Base-by-base conservation (phyloP, 2,888 invertebrate genomes). In the Hydriomena furcata region DNA sequence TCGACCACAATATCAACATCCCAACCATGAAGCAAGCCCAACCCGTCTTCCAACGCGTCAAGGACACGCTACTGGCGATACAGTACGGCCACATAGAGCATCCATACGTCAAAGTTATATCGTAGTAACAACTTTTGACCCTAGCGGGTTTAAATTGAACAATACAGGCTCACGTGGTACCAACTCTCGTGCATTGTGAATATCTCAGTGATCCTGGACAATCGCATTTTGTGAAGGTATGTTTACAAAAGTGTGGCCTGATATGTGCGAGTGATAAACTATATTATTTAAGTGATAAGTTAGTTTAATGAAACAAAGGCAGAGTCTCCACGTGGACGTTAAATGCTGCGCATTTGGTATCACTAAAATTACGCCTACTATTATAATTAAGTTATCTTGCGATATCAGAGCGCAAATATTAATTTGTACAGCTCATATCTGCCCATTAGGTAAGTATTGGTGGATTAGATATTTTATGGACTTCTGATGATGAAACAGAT, bases 81-180 rank as follows among this genome's bases (percentile, higher is more conserved):
- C 98, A 98, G 75, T 97, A 97, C 76, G 97, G 98, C 3, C 93
- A 94, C 71, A 91, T 96, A 65, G 91, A 94, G 10, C 97, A 97
- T 76, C 95, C 96, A 0, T 97, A 95, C 95, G 93, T 95, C 32
- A 88, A 93, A 55, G 63, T 86, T 55, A 79, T 89, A 47, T 76
- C 84, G 60, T 88, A 87, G 81, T 80, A 65, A 41, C 44, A 10
- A 7, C n/a, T 5, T n/a, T 23, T 10, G 8, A 13, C 7, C 40
- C 44, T 5, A 5, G n/a, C 13, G 45, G 45, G 21, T 35, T 42
- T 6, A 11, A 20, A 12, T 28, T 24, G 10, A 17, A 32, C 31
- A 5, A 6, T 34, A 17, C 38, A 28, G 23, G 11, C 7, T 37
- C 49, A 5, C n/a, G 23, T 23, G 7, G 27, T 35, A 30, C 25